These are phyloP conservation scores for Craseonycteris thonglongyai DNA, from an alignment of 2,113 vertebrate species.

Conservation along the genomic window DNA sequence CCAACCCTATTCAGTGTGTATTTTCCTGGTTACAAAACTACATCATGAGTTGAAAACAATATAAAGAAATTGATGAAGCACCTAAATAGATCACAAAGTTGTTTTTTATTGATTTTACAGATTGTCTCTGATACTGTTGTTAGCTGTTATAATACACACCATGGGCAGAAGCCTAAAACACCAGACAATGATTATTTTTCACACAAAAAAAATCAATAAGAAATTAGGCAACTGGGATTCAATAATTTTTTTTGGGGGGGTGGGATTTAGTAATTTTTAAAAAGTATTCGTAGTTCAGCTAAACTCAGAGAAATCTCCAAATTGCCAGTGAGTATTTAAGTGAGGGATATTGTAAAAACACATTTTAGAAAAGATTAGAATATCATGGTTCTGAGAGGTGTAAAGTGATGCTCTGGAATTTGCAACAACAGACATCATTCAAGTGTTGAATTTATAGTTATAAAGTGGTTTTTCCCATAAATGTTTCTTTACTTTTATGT, in stretches of 20 bases:
- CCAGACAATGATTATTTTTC: background rate
- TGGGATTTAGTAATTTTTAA: background rate
- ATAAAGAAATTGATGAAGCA: background rate
- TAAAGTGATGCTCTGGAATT: background rate
- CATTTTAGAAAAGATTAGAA: background rate
- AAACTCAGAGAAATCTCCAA: background rate
- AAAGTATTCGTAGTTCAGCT: background rate
- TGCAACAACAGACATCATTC: background rate
- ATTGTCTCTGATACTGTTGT: background rate
- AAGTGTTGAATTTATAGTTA: background rate
- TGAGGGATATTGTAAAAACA: background rate
- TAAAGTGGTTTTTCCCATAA: background rate
- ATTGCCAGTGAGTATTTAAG: background rate
- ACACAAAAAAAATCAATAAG: background rate
- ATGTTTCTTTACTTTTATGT: constrained; percentile 7
- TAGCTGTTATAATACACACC: background rate
- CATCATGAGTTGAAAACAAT: background rate
- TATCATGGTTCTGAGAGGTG: background rate
- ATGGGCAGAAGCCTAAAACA: background rate
- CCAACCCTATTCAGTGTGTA: background rate
- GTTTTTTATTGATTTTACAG: background rate
- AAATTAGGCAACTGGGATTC: background rate
- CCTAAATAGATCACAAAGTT: background rate
- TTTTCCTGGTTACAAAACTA: constrained; percentile 34
- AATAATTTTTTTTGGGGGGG: background rate